phyloP scores from a whole-genome alignment of 2,113 vertebrate species.

The Pogonocichla stellata region DNA sequence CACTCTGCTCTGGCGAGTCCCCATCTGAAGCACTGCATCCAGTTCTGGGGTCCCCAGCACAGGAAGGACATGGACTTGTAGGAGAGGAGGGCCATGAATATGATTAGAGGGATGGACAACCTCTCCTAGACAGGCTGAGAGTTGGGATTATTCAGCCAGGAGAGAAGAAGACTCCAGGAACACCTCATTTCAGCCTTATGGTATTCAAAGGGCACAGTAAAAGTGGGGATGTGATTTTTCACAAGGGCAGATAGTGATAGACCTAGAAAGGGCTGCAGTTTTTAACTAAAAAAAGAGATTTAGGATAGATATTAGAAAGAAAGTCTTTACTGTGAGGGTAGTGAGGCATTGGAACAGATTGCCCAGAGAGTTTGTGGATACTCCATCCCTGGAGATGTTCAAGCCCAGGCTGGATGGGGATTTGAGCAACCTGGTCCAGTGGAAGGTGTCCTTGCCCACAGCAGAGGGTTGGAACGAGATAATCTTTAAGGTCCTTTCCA shows the following conservation, averaged over 20 bases:
- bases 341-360: not conserved
- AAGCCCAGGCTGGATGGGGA: not conserved
- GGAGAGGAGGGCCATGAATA: not conserved
- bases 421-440: no score
- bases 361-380: not conserved
- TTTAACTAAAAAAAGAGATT: not conserved
- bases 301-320: not conserved
- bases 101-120: not conserved
- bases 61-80: not conserved
- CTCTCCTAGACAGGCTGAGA: not conserved
- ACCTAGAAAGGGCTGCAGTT: not conserved
- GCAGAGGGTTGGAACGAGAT: fast-evolving
- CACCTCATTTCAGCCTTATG: not conserved
- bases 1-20: not conserved
- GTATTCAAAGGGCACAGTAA: not conserved
- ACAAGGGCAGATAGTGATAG: not conserved
- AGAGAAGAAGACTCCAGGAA: not conserved
- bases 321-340: not conserved
- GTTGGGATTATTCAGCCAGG: not conserved
- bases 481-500: not conserved
- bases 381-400: not conserved
- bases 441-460: not conserved
- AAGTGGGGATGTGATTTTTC: not conserved
- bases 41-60: fast-evolving
- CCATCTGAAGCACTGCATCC: not conserved